phyloP scores from a whole-genome alignment of 2,113 vertebrate genomes.

The Myanophis thanlyinensis region DNA sequence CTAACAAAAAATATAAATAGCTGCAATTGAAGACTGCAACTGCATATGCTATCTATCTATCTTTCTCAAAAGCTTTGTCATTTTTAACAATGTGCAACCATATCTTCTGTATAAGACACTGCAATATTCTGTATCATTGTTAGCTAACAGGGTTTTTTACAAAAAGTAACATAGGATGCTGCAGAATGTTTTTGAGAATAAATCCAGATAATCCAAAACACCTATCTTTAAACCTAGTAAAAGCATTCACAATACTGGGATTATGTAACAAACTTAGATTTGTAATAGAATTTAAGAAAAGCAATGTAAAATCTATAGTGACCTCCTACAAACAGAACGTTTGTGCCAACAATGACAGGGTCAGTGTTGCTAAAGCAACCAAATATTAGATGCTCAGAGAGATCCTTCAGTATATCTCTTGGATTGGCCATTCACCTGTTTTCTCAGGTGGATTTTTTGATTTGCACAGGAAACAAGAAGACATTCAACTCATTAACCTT shows the following conservation, averaged over 20 bases:
- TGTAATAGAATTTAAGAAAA: neutral
- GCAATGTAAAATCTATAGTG: neutral
- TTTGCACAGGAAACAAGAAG: constrained; percentile 30
- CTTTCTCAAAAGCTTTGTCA: too few species aligned
- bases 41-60: too few species aligned
- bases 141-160: neutral
- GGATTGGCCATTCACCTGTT: neutral
- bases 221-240: constrained; percentile 25
- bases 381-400: neutral
- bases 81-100: too few species aligned
- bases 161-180: too few species aligned
- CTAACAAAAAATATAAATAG: too few species aligned
- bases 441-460: constrained; percentile 14
- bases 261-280: constrained; percentile 34
- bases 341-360: constrained; percentile 37
- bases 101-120: too few species aligned
- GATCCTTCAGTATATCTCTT: constrained; percentile 8
- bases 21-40: too few species aligned
- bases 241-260: constrained; percentile 37
- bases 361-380: constrained; percentile 51
- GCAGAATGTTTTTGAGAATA: neutral
- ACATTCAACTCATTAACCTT: constrained; percentile 54
- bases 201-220: neutral
- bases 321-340: constrained; percentile 20
- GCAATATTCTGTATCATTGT: neutral